Percentiles rank a stretch among this genome's conserved stretches.
Evolutionary conservation across 2,113 vertebrate species (phyloP).

Genomic region (Gopherus evgoodei): DNA sequence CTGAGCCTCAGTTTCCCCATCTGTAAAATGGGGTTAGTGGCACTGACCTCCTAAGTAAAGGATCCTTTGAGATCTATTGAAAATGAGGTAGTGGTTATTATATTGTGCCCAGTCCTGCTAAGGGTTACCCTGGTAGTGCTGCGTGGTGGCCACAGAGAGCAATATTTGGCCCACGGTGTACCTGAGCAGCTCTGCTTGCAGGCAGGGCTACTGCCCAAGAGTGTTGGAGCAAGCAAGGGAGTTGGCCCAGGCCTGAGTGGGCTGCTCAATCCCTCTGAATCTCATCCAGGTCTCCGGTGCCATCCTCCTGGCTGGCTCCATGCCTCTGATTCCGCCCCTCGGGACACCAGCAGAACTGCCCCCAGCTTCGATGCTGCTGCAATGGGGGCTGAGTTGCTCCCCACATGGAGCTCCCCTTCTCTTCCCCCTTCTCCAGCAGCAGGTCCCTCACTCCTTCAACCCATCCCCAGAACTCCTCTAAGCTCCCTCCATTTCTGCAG

Average conservation of each 20-base stretch:
- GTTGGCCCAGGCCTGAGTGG: not conserved
- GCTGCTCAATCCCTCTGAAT: not conserved
- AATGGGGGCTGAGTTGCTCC: not conserved
- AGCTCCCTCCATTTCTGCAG: not conserved
- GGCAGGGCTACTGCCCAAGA: accelerated
- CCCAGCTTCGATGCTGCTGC: not conserved
- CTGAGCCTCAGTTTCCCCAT: not conserved
- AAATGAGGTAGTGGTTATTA: not conserved
- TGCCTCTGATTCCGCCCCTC: not conserved
- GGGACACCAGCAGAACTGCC: not conserved
- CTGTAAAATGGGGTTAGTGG: not conserved
- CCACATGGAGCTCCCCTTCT: no score
- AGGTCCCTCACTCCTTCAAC: not conserved
- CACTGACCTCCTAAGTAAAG: not conserved
- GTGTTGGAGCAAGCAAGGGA: accelerated
- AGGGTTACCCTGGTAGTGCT: not conserved
- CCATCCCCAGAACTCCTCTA: not conserved
- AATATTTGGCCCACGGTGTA: accelerated
- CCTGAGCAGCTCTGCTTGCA: not conserved
- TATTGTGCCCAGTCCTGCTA: not conserved
- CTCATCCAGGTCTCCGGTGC: not conserved
- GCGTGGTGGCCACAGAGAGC: not conserved
- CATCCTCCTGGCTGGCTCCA: not conserved
- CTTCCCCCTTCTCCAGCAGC: not conserved
- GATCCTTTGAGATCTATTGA: not conserved